Evolutionary conservation across 2,113 vertebrate species (phyloP), one percentile per base, ranked within the genome.

Genomic region (Proteles cristata): DNA sequence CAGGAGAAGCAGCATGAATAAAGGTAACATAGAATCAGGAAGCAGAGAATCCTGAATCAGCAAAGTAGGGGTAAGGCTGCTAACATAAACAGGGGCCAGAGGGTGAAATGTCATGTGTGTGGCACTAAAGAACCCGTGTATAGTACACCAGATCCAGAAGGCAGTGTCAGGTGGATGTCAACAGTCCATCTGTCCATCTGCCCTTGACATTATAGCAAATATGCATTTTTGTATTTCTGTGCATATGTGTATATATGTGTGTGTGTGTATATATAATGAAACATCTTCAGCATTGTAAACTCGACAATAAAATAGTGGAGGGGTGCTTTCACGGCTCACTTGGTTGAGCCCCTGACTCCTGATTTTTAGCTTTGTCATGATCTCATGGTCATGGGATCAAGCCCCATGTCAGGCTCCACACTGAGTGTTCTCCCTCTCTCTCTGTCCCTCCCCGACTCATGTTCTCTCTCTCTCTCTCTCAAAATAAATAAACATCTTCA

Each of bases 101-200:
- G n/a, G 21, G 73, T 31, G 73, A 35, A 50, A n/a, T 8, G 5
- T 45, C 33, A 33, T 1, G 10, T 10, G 10, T 25, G 8, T 1
- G 0, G 25, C 2, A 1, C 66, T 23, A 14, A 68, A 55, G 35
- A 55, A 10, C 26, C 4, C 7, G 26, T 14, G 1, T 23, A n/a
- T 17, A 6, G 6, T 65, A 53, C 16, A 12, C 53, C 53, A 58
- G 25, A 76, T 3, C 26, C 58, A 79, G 19, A 45, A 85, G 12
- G 7, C 31, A 85, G 16, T 0, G 21, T 71, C 68, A 39, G 17
- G 16, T 1, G 31, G 31, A 21, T n/a, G 7, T 83, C 53, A n/a
- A 19, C n/a, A n/a, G 19, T 53, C 39, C 21, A 33, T 17, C 11
- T 15, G 12, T 19, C 58, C 58, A 58, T 58, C 55, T 58, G 55